Percentiles rank a stretch among this genome's conserved stretches.
These are phyloP conservation scores for Aurelia sp. DNA, from an alignment of 30 jellyfish, hydroid and myxozoan genomes.

Conservation along the genomic window DNA sequence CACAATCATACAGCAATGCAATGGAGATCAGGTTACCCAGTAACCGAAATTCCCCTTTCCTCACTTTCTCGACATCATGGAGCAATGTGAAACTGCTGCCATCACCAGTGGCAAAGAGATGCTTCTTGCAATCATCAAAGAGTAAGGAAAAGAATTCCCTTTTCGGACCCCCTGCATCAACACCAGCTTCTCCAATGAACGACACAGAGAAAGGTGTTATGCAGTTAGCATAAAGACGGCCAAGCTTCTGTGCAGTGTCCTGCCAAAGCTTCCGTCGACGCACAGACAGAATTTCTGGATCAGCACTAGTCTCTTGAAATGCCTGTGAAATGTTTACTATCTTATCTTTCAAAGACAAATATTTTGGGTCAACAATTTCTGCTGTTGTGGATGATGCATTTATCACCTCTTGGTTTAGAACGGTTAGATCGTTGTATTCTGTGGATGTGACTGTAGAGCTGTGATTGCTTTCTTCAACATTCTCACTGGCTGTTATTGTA, in stretches of 20 bases:
- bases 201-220: neutral
- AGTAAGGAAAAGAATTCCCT: constrained; percentile 20
- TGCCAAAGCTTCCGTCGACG: constrained; percentile 14
- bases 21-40: constrained; percentile 19
- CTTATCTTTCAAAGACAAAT: neutral
- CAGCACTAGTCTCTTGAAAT: neutral
- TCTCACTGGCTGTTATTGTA: too few relatives aligned
- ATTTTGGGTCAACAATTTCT: neutral
- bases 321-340: neutral
- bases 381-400: neutral
- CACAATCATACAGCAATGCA: constrained; percentile 5
- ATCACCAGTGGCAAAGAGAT: constrained; percentile 25
- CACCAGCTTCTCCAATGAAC: constrained; percentile 31
- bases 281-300: constrained; percentile 24
- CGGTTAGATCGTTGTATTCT: neutral
- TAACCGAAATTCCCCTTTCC: constrained; percentile 4
- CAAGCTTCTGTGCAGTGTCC: constrained; percentile 18
- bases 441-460: neutral
- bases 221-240: constrained; percentile 9
- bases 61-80: constrained; percentile 22
- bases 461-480: too few relatives aligned
- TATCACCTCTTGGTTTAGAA: neutral
- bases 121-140: constrained; percentile 25
- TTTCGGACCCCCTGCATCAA: constrained; percentile 3
- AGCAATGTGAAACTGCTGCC: constrained; percentile 30